phyloP scores from a whole-genome alignment of 2,888 invertebrate genomes.

The Charanyca ferruginea region DNA sequence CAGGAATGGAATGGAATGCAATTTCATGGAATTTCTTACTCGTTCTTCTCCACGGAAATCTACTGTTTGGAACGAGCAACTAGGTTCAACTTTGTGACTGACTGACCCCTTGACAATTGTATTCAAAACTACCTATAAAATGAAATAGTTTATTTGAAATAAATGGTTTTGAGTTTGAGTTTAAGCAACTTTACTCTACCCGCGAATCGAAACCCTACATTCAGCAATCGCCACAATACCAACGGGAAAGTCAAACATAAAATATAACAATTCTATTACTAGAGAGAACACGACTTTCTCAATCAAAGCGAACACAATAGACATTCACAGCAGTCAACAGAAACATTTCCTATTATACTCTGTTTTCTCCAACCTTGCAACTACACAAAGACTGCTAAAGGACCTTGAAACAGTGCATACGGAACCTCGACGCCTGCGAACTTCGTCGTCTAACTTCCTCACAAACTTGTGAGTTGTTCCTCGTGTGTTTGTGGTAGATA shows the following conservation, averaged over 20 bases:
- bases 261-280: background rate
- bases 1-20: too few relatives aligned
- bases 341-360: constrained; percentile 26
- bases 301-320: constrained; percentile 26
- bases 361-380: constrained; percentile 18
- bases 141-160: too few relatives aligned
- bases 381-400: constrained; percentile 24
- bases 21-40: too few relatives aligned
- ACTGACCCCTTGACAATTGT: too few relatives aligned
- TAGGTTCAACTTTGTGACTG: too few relatives aligned
- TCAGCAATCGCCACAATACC: too few relatives aligned
- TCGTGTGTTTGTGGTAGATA: constrained; percentile 52
- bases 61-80: too few relatives aligned
- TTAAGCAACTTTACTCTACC: too few relatives aligned
- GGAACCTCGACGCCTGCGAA: constrained; percentile 33
- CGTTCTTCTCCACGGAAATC: too few relatives aligned
- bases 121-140: too few relatives aligned
- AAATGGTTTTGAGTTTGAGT: too few relatives aligned
- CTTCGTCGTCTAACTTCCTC: constrained; percentile 31
- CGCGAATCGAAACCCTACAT: too few relatives aligned
- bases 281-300: constrained; percentile 1
- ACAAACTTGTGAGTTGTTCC: constrained; percentile 47
- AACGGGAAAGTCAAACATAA: background rate
- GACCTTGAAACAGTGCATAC: constrained; percentile 57
- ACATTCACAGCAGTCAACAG: background rate